Conservation (phyloP, 2,797 vertebrate species). For the Salmo trutta region DNA sequence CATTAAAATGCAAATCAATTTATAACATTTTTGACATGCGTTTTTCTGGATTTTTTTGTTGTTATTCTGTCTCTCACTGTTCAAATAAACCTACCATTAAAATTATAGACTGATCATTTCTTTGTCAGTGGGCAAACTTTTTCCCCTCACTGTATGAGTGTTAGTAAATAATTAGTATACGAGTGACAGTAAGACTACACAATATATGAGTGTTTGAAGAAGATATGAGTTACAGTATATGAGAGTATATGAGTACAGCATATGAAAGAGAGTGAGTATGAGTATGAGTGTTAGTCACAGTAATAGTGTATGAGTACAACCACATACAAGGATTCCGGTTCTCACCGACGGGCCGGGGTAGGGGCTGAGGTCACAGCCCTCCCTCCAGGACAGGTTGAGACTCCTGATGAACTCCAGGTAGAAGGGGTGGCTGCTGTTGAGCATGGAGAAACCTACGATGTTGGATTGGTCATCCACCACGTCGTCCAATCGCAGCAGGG, state of each 20-base stretch:
- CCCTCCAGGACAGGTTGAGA: constrained; percentile 86
- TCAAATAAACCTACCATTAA: too few relatives aligned
- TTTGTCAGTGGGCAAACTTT: too few relatives aligned
- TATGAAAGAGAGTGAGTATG: background rate
- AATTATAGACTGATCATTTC: too few relatives aligned
- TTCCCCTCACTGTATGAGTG: background rate
- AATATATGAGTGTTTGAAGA: background rate
- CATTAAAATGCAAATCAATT: too few relatives aligned
- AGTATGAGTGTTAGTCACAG: background rate
- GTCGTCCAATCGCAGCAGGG: constrained; percentile 81
- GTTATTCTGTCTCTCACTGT: too few relatives aligned
- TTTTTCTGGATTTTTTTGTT: too few relatives aligned
- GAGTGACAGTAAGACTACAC: background rate
- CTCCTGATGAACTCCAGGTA: constrained; percentile 84
- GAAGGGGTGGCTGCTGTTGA: constrained; percentile 82
- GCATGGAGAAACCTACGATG: constrained; percentile 89
- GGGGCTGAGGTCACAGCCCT: constrained; percentile 76
- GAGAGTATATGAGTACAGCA: background rate
- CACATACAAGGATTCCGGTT: background rate
- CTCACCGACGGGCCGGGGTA: constrained; percentile 65
- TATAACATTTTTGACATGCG: too few relatives aligned
- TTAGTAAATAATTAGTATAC: background rate
- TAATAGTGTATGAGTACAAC: background rate
- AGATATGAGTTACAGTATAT: background rate
- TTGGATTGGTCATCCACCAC: constrained; percentile 84